phyloP scores from a whole-genome alignment of 2,113 vertebrate species.

The Opisthocomus hoazin region DNA sequence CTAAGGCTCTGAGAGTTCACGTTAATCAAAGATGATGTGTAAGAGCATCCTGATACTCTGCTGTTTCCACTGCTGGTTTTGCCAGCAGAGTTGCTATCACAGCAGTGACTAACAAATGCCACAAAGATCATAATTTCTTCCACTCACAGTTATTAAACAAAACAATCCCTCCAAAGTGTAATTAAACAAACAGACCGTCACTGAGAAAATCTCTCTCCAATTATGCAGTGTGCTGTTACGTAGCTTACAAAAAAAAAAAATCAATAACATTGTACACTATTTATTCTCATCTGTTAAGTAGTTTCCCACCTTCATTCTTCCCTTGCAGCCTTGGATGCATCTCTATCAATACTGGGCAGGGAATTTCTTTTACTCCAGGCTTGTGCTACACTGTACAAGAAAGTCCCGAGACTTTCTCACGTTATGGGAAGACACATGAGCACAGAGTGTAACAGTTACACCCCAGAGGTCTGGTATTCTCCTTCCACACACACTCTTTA shows the following conservation, averaged over 20 bases:
- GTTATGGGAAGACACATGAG: background rate
- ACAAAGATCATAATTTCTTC: background rate
- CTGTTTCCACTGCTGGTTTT: background rate
- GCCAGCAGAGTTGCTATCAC: background rate
- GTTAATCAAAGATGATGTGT: background rate
- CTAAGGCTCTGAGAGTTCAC: background rate
- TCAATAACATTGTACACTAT: background rate
- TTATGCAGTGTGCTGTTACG: fast-evolving
- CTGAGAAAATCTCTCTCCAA: background rate
- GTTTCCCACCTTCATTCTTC: background rate
- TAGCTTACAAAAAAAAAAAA: background rate
- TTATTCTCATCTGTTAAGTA: background rate
- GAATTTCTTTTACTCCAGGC: background rate
- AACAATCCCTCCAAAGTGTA: fast-evolving
- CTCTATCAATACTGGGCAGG: background rate
- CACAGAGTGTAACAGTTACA: background rate
- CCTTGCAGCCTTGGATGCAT: fast-evolving
- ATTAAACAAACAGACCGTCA: background rate
- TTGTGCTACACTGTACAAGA: background rate
- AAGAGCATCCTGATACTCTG: background rate
- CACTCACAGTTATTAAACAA: background rate
- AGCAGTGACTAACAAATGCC: background rate
- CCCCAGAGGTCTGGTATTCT: background rate
- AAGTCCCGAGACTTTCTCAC: background rate
- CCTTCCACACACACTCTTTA: background rate